These are phyloP conservation scores for Campopleginae sp. DNA, from an alignment of 2,888 invertebrate species.

Conservation along the genomic window DNA sequence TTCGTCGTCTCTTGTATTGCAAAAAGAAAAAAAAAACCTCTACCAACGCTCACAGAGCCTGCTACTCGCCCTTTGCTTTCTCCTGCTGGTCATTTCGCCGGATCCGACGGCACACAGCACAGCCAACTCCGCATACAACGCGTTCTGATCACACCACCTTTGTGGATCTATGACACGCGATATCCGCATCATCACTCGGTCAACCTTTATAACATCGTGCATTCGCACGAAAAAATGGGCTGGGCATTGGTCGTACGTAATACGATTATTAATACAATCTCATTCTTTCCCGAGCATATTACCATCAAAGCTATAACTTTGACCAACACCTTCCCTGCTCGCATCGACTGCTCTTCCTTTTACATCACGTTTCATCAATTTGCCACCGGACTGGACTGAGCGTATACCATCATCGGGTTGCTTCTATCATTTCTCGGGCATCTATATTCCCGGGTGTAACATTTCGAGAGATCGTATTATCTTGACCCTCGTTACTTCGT, in stretches of 20 bases:
- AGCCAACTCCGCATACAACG: conserved; percentile 18
- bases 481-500: conserved; percentile 51
- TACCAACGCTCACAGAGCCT: conserved; percentile 70
- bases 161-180: conserved; percentile 82
- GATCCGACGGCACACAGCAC: conserved; percentile 62
- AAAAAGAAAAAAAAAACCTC: conserved; percentile 82
- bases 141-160: conserved; percentile 71
- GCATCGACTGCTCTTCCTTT: conserved; percentile 42
- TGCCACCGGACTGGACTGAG: conserved; percentile 33
- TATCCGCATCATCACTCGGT: conserved; percentile 81
- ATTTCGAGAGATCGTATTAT: conserved; percentile 61
- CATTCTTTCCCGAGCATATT: conserved; percentile 24
- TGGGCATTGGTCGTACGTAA: conserved; percentile 53
- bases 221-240: conserved; percentile 48
- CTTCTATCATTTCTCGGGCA: conserved; percentile 42
- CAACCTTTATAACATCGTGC: conserved; percentile 75
- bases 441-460: conserved; percentile 63
- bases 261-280: conserved; percentile 68
- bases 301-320: conserved; percentile 26
- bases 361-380: conserved; percentile 63
- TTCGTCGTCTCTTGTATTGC: conserved; percentile 77
- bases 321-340: conserved; percentile 43
- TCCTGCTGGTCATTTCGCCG: conserved; percentile 53
- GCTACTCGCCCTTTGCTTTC: conserved; percentile 68
- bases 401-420: conserved; percentile 40